These are phyloP conservation scores for Corvus moneduloides DNA, from an alignment of 2,113 vertebrate genomes.

Conservation along the genomic window DNA sequence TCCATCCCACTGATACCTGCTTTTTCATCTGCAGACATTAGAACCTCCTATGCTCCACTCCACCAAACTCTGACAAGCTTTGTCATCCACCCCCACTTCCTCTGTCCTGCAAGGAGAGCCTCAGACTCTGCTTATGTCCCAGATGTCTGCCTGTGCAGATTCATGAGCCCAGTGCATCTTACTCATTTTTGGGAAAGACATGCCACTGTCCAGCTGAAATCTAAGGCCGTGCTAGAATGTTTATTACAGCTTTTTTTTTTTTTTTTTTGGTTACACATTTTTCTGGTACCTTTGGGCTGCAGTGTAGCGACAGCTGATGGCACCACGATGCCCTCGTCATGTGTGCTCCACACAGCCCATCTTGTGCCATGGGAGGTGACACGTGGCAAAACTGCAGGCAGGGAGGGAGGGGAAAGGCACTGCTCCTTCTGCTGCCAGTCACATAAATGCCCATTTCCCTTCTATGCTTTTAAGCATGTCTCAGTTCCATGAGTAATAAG, in stretches of 20 bases:
- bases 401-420: not conserved
- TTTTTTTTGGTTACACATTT: not conserved
- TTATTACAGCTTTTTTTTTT: not conserved
- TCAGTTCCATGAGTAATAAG: not conserved
- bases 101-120: not conserved
- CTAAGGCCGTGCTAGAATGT: not conserved
- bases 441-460: not conserved
- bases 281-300: not conserved
- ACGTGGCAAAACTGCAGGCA: not conserved
- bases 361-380: not conserved
- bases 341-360: not conserved
- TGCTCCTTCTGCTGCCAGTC: not conserved
- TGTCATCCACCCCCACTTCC: rapidly evolving
- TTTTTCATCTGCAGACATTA: not conserved
- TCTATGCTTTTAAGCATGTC: not conserved
- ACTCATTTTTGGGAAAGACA: not conserved
- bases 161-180: not conserved
- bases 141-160: not conserved
- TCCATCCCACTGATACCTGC: not conserved
- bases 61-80: not conserved
- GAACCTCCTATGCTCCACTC: not conserved
- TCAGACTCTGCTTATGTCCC: not conserved
- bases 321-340: rapidly evolving
- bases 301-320: rapidly evolving
- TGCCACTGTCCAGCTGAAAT: not conserved